Base-by-base conservation (phyloP, 2,113 vertebrate species). In the Paramormyrops kingsleyae region DNA sequence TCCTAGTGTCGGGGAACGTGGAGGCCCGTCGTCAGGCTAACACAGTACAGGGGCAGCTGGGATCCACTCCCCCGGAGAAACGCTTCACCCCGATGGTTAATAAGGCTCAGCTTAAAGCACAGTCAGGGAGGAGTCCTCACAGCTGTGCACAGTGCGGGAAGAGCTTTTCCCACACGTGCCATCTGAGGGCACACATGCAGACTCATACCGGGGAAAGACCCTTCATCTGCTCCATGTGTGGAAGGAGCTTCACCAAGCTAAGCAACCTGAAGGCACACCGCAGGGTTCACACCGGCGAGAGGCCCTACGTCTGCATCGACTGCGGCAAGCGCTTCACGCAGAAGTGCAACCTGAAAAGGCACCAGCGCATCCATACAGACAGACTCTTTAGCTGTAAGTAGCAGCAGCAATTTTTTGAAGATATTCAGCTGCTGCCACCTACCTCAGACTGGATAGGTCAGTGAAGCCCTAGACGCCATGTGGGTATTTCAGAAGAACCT, bases 291-390 rank as follows among this genome's bases (percentile, higher is more conserved):
- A 96, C 95, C 0, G 95, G 96, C 0, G 95, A 97, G 92, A 94
- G 95, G 87, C 95, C 95, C 0, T 96, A 95, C 92, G 94, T 95
- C 91, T 97, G 96, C 90, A 59, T 92, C 39, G 94, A 95, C 24
- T 97, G 96, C 1, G 96, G 96, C n/a, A 97, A 96, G 88, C 92
- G 94, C 87, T 97, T 97, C 90, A 95, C 95, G 0, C 95, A 96
- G 92, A 95, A 95, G 88, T 96, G 96, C 62, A 96, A 96, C 91
- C 92, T 97, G 39, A 95, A 94, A 77, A 93, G 95, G 27, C 96
- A 97, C 88, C 94, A 97, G 94, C 95, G 96, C 90, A 95, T 96
- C 89, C 96, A 97, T 86, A 90, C 92, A 0, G 91, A 93, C 56
- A 92, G 90, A 44, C 87, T 89, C 31, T 84, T 89, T n/a, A 62